Base-by-base conservation (phyloP, 2,888 invertebrate species). In the Lasioglossum malachurum region DNA sequence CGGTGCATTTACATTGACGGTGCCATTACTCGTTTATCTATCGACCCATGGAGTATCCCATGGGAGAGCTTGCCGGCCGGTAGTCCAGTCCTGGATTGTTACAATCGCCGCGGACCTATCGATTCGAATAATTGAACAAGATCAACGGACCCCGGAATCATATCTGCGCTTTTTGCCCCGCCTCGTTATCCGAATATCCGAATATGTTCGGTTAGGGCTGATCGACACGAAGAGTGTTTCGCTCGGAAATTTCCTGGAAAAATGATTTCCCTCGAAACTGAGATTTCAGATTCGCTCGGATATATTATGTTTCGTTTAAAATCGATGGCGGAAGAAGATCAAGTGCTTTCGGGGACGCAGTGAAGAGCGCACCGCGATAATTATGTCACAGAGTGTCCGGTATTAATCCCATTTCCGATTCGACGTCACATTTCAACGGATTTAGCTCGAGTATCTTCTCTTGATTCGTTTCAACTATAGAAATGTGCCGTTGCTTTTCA, bases 11-110 rank as follows among this genome's bases (percentile, higher is more conserved):
- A 80, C 82, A 88, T 83, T 69, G 83, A 67, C 77, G 41, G 44
- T 46, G 80, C 81, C 80, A 82, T 84, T 84, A 78, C 84, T 84
- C 86, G 86, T 86, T 86, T 84, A 86, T 84, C 86, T 76, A 74
- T 76, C 78, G 86, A 75, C 78, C 78, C 84, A 75, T 74, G 75
- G 78, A 84, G 53, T 69, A 78, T 76, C 86, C 80, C 86, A 73
- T 74, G 86, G 86, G 84, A 80, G 75, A 80, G 78, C 60, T 64
- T 44, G 53, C 72, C 64, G 73, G 83, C 38, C 79, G 57, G 67
- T 23, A 72, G 73, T 83, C 49, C 75, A 14, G 31, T 57, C n/a
- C 75, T 46, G 53, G 74, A 35, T 80, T 31, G 84, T 78, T 81
- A 41, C 64, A 64, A 71, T 35, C 41, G 35, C 60, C n/a, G 73